Evolutionary conservation across 2,888 invertebrate species (phyloP).

Genomic region (Drosophila prostipennis): DNA sequence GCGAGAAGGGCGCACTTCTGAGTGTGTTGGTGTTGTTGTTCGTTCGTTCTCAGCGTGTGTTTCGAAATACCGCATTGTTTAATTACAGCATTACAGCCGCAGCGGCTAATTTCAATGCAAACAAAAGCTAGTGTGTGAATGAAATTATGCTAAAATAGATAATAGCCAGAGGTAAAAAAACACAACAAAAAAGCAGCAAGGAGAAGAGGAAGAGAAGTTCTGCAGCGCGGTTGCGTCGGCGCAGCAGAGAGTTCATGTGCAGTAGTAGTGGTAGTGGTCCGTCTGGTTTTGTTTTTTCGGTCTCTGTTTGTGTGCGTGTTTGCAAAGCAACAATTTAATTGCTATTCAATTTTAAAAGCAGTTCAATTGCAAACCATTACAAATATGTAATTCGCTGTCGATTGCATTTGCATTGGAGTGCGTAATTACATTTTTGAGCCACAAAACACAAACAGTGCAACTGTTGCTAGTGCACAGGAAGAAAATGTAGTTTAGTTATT

Average conservation of each 20-base stretch:
- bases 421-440: slow-evolving; percentile 69
- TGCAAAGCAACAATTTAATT: slow-evolving; percentile 71
- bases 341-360: slow-evolving; percentile 61
- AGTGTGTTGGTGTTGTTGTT: slow-evolving; percentile 42
- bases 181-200: not conserved
- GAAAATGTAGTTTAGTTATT: not conserved
- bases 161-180: slow-evolving; percentile 30
- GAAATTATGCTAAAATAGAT: slow-evolving; percentile 30
- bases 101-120: slow-evolving; percentile 41
- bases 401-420: slow-evolving; percentile 58
- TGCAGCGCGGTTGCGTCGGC: slow-evolving; percentile 54
- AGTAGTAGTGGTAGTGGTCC: slow-evolving; percentile 17
- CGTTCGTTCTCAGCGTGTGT: slow-evolving; percentile 45
- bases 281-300: slow-evolving; percentile 57
- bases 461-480: slow-evolving; percentile 13
- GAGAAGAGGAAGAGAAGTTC: slow-evolving; percentile 47
- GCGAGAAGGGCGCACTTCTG: slow-evolving; percentile 39
- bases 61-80: slow-evolving; percentile 62
- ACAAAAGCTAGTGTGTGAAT: slow-evolving; percentile 42
- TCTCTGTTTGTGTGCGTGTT: slow-evolving; percentile 24
- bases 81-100: slow-evolving; percentile 35
- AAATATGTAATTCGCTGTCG: slow-evolving; percentile 67
- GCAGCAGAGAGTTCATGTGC: slow-evolving; percentile 44
- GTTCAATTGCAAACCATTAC: slow-evolving; percentile 72
- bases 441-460: slow-evolving; percentile 17